Percentiles rank a stretch among this genome's conserved stretches.
Conservation (phyloP, 2,797 vertebrate genomes). For the Halcyon smyrnensis region DNA sequence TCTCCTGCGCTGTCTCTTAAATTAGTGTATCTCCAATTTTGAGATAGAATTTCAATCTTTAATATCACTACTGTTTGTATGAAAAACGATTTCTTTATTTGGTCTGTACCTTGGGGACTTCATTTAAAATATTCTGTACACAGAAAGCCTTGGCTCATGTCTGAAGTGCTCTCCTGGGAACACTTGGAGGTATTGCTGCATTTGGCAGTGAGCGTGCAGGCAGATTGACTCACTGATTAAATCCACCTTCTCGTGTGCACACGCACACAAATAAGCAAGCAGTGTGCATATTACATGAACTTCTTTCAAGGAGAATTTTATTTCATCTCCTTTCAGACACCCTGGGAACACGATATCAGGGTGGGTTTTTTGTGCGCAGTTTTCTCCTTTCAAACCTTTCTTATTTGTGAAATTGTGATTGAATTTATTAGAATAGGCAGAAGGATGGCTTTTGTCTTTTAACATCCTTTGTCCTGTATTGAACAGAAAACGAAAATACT, state of each 20-base stretch:
- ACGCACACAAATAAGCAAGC: not conserved
- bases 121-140: slow-evolving; percentile 32
- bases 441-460: not conserved
- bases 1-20: not conserved
- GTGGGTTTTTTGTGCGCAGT: not conserved
- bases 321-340: not conserved
- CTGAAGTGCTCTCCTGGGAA: slow-evolving; percentile 2
- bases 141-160: slow-evolving; percentile 15
- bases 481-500: not conserved
- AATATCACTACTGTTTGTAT: slow-evolving; percentile 30
- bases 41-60: slow-evolving; percentile 11
- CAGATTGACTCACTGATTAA: slow-evolving; percentile 52
- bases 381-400: not conserved
- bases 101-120: slow-evolving; percentile 24
- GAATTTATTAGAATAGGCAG: not conserved
- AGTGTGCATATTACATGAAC: not conserved
- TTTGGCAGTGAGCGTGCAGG: slow-evolving; percentile 1
- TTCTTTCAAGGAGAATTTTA: slow-evolving; percentile 7
- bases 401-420: not conserved
- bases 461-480: not conserved
- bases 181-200: not conserved
- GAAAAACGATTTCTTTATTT: slow-evolving; percentile 38
- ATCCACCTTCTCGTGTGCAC: not conserved
- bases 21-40: not conserved
- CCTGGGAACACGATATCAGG: not conserved